Conservation (phyloP, 2,113 vertebrate species). For the Syrrhaptes paradoxus region DNA sequence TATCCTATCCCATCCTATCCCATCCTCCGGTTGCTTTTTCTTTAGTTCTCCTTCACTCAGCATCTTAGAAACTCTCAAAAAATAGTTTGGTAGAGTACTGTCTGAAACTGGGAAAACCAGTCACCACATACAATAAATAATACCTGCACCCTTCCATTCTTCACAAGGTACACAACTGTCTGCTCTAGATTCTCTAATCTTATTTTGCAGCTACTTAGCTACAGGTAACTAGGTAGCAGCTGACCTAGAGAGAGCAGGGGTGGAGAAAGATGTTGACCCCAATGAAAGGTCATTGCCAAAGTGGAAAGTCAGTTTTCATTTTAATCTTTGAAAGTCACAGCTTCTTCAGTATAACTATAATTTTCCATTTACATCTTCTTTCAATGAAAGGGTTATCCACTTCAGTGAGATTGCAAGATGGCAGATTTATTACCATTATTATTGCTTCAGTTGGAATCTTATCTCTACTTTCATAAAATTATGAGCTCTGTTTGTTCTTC, state of each 20-base stretch:
- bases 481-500: slow-evolving; percentile 28
- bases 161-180: background rate
- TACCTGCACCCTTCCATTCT: background rate
- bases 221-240: background rate
- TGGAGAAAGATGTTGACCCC: background rate
- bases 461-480: slow-evolving; percentile 17
- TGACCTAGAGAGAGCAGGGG: background rate
- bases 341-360: background rate
- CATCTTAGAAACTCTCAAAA: background rate
- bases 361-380: background rate
- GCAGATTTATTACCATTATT: background rate
- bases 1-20: background rate
- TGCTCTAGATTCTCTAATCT: background rate
- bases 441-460: background rate
- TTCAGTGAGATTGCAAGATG: background rate
- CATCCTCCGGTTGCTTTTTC: background rate
- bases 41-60: background rate
- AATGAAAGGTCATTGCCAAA: background rate
- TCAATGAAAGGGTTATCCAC: background rate
- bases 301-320: background rate
- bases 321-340: background rate
- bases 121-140: background rate
- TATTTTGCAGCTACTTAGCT: background rate
- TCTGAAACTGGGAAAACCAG: fast-evolving
- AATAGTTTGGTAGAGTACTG: background rate